Evolutionary conservation across 2,113 vertebrate species (phyloP), one percentile per base, ranked within the genome.

Genomic region (Poeciliopsis prolifica): DNA sequence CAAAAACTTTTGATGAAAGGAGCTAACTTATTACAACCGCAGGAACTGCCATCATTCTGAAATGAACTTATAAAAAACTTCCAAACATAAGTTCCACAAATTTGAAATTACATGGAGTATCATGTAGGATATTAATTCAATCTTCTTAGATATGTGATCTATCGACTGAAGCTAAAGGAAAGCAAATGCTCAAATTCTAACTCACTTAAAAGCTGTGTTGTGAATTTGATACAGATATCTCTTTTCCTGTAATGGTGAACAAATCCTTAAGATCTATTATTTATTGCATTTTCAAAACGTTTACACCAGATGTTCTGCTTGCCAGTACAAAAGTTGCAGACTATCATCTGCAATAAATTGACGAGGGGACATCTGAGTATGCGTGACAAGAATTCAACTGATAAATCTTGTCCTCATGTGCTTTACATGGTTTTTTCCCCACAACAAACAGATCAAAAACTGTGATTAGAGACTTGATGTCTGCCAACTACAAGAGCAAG

Each of bases 251-350:
- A 48, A 73, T 10, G 29, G 31, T 68, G 37, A 69, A 33, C 26
- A 70, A 19, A 1, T 48, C 35, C 66, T 65, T 61, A 65, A 42
- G 35, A 71, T 78, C 26, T 30, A 26, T 70, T 35, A 9, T 62
- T 54, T 22, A 48, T 73, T 83, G 54, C 68, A 29, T 40, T 60
- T 3, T n/a, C 28, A 69, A 44, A 33, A 35, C 29, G 35, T 78
- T 84, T 79, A 60, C 61, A 40, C 15, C 76, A 87, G 80, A 89
- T 86, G 83, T 83, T 87, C 72, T 19, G 65, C 75, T 71, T 80
- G 71, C 63, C 42, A 37, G 10, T 31, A 67, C 29, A 51, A 54
- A 74, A 63, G 58, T 79, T 61, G 14, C 8, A 80, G 31, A 51
- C 81, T 61, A 11, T 66, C 51, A 60, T 37, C 70, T 24, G 0